Conservation (phyloP, 2,888 invertebrate genomes). For the Thera obeliscata region DNA sequence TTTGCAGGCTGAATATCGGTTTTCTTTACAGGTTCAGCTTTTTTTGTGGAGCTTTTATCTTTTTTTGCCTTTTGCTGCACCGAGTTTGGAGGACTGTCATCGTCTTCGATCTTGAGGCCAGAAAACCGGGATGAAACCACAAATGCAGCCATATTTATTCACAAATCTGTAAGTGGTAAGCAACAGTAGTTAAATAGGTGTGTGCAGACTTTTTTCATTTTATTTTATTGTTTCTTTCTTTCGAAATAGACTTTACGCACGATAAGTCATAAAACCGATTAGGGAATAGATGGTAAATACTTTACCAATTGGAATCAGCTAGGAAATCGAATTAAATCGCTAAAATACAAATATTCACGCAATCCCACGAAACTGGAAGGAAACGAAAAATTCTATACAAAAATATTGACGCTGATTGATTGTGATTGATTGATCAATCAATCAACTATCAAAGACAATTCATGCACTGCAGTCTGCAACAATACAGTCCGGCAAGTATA, state of each 20-base stretch:
- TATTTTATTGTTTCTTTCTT: no score
- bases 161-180: constrained; percentile 8
- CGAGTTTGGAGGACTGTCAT: constrained; percentile 76
- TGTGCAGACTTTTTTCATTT: no score
- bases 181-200: not conserved
- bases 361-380: no score
- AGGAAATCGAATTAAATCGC: not conserved
- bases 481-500: no score
- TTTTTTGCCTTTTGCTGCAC: constrained; percentile 68
- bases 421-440: no score
- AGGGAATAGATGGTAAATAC: not conserved
- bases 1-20: constrained; percentile 50
- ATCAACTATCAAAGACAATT: no score
- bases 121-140: constrained; percentile 90
- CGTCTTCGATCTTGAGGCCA: constrained; percentile 89
- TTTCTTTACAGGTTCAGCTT: constrained; percentile 69
- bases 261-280: not conserved
- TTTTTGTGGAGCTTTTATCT: constrained; percentile 59
- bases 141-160: constrained; percentile 83
- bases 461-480: no score
- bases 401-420: no score
- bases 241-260: no score
- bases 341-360: no score
- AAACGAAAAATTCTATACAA: no score
- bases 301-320: not conserved